phyloP scores from a whole-genome alignment of 2,797 vertebrate genomes.

The Valencia hispanica region DNA sequence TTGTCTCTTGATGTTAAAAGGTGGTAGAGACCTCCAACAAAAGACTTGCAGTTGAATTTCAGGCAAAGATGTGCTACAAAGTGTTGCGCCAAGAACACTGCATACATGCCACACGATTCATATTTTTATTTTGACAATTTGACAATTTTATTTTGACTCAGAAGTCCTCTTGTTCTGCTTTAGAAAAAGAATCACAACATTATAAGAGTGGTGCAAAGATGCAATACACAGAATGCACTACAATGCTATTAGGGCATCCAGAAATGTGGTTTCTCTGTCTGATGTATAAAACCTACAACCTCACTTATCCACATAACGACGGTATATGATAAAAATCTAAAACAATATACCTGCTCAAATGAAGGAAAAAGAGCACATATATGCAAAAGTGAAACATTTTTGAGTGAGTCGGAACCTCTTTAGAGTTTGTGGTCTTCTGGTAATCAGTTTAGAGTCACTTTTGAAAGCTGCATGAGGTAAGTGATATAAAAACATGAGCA shows the following conservation, averaged over 20 bases:
- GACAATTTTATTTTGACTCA: too few relatives aligned
- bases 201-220: constrained; percentile 8
- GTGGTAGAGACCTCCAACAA: not conserved
- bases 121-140: not conserved
- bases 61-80: not conserved
- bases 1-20: not conserved
- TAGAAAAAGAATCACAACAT: constrained; percentile 33
- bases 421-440: not conserved
- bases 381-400: not conserved
- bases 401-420: not conserved
- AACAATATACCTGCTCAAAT: not conserved
- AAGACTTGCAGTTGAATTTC: not conserved
- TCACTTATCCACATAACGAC: constrained; percentile 8
- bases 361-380: not conserved
- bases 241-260: constrained; percentile 31
- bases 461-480: not conserved
- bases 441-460: not conserved
- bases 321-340: not conserved
- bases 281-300: constrained; percentile 8
- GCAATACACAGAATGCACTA: constrained; percentile 49
- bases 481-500: not conserved
- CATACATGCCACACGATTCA: not conserved
- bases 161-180: not conserved
- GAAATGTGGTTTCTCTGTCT: constrained; percentile 14
- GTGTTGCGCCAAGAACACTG: not conserved